A percentile compares a stretch with the other conserved stretches of the same genome.
phyloP scores from a whole-genome alignment of 1,140 invertebrate species.

The Mycetomoellerius zeteki region DNA sequence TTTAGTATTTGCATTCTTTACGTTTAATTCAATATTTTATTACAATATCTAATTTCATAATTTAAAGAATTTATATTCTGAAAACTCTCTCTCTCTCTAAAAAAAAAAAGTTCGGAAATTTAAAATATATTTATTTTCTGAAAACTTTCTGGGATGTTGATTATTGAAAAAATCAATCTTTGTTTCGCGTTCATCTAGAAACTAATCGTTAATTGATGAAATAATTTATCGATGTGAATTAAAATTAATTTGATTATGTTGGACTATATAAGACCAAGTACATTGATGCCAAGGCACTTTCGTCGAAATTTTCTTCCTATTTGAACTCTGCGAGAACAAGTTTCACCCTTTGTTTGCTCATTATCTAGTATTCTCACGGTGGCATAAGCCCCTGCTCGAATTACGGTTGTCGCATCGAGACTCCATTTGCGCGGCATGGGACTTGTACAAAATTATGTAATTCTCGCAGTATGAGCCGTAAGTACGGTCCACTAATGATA shows the following conservation, averaged over 20 bases:
- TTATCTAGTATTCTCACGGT: slow-evolving; percentile 41
- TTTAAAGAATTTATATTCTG: neutral
- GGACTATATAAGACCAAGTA: neutral
- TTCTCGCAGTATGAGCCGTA: slow-evolving; percentile 66
- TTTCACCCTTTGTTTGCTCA: slow-evolving; percentile 56
- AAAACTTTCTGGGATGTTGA: neutral
- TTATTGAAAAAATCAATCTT: neutral
- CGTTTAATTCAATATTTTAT: neutral
- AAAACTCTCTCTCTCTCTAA: too few relatives aligned
- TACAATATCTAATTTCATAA: neutral
- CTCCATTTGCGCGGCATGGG: slow-evolving; percentile 52
- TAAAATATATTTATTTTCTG: neutral
- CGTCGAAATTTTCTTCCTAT: slow-evolving; percentile 32
- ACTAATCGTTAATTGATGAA: neutral
- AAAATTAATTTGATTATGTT: slow-evolving; percentile 2
- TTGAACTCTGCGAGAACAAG: slow-evolving; percentile 18
- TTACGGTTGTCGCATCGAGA: slow-evolving; percentile 57
- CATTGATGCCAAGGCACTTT: neutral
- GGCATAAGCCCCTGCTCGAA: slow-evolving; percentile 56
- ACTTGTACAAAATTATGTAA: slow-evolving; percentile 62
- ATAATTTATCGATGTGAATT: neutral
- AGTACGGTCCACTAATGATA: slow-evolving; percentile 5
- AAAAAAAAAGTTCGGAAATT: neutral
- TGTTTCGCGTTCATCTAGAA: neutral
- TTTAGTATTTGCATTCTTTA: neutral